Evolutionary conservation across 2,888 invertebrate species (phyloP).

Genomic region (Aphelenchoides bicaudatus): DNA sequence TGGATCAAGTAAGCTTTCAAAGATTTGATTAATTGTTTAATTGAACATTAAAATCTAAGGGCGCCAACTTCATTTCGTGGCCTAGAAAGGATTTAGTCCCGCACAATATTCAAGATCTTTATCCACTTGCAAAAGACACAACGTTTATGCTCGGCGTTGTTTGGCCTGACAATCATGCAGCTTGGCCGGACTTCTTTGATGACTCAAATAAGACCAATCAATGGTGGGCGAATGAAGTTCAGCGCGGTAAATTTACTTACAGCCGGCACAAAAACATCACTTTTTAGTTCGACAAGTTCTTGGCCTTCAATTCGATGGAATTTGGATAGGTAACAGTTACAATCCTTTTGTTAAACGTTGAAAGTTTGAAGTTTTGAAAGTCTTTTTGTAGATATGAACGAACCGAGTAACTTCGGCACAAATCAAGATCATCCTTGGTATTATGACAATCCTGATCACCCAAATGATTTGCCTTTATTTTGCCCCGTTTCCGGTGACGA

Average conservation of each 20-base stretch:
- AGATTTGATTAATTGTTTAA: constrained; percentile 23
- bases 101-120: constrained; percentile 25
- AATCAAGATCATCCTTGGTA: constrained; percentile 48
- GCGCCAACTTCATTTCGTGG: constrained; percentile 18
- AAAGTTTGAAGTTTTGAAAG: neutral
- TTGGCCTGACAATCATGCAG: constrained; percentile 46
- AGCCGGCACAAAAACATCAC: too few relatives aligned
- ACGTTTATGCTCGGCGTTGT: constrained; percentile 39
- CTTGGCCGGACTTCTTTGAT: constrained; percentile 53
- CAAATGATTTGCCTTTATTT: constrained; percentile 40
- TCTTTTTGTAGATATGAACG: constrained; percentile 73
- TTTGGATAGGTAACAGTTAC: constrained; percentile 72
- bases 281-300: neutral
- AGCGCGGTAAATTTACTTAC: too few relatives aligned
- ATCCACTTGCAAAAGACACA: constrained; percentile 32
- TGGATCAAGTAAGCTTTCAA: constrained; percentile 29
- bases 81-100: constrained; percentile 4
- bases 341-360: neutral
- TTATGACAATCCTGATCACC: constrained; percentile 33
- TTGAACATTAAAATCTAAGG: constrained; percentile 15
- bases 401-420: constrained; percentile 74
- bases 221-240: constrained; percentile 56
- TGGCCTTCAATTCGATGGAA: constrained; percentile 71
- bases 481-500: constrained; percentile 48
- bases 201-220: constrained; percentile 42